Percentiles rank a stretch among this genome's conserved stretches.
These are phyloP conservation scores for Matsumurasca onukii DNA, from an alignment of 1,140 invertebrate genomes.

Conservation along the genomic window DNA sequence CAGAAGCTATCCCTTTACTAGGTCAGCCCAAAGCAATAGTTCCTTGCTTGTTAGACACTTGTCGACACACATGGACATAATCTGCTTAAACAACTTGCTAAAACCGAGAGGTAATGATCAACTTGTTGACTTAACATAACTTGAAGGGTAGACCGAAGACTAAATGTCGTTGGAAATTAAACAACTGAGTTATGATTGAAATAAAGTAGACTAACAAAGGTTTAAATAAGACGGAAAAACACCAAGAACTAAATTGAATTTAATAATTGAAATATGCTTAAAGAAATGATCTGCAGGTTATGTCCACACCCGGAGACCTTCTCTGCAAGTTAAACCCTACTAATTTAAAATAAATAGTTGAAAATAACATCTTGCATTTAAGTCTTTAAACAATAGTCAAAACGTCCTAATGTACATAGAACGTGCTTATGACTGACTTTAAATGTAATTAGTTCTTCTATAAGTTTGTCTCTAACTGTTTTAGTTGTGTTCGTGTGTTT, in stretches of 20 bases:
- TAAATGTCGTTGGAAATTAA: no score
- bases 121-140: no score
- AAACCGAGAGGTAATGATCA: slow-evolving; percentile 6
- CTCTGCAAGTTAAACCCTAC: background rate
- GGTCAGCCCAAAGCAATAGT: slow-evolving; percentile 51
- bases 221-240: no score
- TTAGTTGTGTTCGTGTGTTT: slow-evolving; percentile 13
- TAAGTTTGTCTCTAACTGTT: slow-evolving; percentile 18
- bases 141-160: no score
- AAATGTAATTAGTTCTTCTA: slow-evolving; percentile 19
- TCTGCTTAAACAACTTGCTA: slow-evolving; percentile 1
- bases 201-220: background rate
- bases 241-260: no score
- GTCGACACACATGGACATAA: slow-evolving; percentile 26
- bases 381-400: background rate
- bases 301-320: slow-evolving; percentile 1
- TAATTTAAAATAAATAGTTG: background rate
- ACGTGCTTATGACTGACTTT: slow-evolving; percentile 27
- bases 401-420: slow-evolving; percentile 29
- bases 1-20: slow-evolving; percentile 69
- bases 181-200: no score
- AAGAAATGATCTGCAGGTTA: slow-evolving; percentile 3
- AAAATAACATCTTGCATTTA: background rate
- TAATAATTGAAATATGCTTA: no score
- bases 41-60: slow-evolving; percentile 31